These are phyloP conservation scores for Indri indri DNA, from an alignment of 2,113 vertebrate species.

Conservation along the genomic window DNA sequence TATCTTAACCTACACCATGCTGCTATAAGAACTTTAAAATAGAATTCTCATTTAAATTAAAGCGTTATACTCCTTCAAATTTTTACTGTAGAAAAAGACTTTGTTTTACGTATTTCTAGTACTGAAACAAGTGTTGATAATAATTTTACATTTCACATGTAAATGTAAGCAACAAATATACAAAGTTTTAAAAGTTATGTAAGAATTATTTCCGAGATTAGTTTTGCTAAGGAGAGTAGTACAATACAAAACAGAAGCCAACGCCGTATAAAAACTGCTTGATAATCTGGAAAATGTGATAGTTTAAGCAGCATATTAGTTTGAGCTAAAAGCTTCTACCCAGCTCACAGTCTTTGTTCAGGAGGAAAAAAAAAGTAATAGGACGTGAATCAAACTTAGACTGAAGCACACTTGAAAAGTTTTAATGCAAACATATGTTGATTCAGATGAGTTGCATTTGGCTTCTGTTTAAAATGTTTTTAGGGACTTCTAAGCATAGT, in stretches of 20 bases:
- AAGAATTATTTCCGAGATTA: conserved; percentile 35
- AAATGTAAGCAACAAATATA: conserved; percentile 15
- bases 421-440: conserved; percentile 36
- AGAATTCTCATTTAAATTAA: background rate
- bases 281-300: background rate
- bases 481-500: background rate
- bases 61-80: background rate
- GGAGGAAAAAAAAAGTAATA: background rate
- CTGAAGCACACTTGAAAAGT: background rate
- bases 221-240: background rate
- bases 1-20: background rate
- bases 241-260: background rate
- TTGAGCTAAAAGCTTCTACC: conserved; percentile 1
- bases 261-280: conserved; percentile 3
- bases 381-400: background rate
- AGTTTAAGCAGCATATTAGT: conserved; percentile 31
- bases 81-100: conserved; percentile 11
- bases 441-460: background rate
- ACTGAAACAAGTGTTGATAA: background rate
- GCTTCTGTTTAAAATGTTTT: background rate
- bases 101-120: background rate
- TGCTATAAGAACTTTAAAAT: background rate
- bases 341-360: background rate
- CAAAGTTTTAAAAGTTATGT: conserved; percentile 8
- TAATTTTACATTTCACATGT: background rate